A percentile compares a stretch with the other conserved stretches of the same genome.
Evolutionary conservation across 2,888 invertebrate genomes (phyloP).

Genomic region (Ellobium chinense): DNA sequence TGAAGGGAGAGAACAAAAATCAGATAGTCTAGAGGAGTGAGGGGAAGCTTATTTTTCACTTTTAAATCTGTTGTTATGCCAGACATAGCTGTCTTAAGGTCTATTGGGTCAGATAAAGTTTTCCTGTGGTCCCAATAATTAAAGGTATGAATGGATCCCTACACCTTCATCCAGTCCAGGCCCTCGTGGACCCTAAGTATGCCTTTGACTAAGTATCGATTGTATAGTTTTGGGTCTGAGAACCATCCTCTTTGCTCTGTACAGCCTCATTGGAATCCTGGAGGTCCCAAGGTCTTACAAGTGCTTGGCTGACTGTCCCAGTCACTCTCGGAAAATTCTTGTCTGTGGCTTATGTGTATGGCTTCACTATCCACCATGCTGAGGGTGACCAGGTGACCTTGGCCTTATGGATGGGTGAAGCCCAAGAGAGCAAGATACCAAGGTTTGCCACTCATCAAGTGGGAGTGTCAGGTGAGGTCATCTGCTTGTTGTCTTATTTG

Average conservation of each 20-base stretch:
- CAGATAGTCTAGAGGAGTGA: too few relatives aligned
- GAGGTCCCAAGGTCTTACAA: slow-evolving; percentile 56
- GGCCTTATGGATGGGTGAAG: slow-evolving; percentile 66
- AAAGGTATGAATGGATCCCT: too few relatives aligned
- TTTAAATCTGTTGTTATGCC: too few relatives aligned
- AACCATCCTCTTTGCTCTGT: neutral
- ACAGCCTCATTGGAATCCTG: slow-evolving; percentile 62
- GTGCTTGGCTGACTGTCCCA: slow-evolving; percentile 72
- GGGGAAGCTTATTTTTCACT: too few relatives aligned
- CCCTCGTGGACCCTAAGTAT: too few relatives aligned
- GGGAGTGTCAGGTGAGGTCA: slow-evolving; percentile 73
- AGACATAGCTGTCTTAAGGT: too few relatives aligned
- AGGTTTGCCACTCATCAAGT: slow-evolving; percentile 76
- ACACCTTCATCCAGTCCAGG: too few relatives aligned
- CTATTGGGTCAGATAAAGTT: too few relatives aligned
- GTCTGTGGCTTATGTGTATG: slow-evolving; percentile 63
- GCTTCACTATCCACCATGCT: slow-evolving; percentile 76
- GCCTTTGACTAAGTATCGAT: too few relatives aligned
- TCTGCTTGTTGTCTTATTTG: neutral
- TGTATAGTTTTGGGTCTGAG: too few relatives aligned
- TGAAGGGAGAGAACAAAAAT: too few relatives aligned
- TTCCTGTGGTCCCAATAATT: too few relatives aligned
- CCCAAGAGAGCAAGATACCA: slow-evolving; percentile 61
- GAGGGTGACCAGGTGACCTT: slow-evolving; percentile 67
- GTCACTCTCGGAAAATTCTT: slow-evolving; percentile 63